Evolutionary conservation across 2,888 invertebrate species (phyloP), one percentile per base, ranked within the genome.

Genomic region (Dorcus hopei): DNA sequence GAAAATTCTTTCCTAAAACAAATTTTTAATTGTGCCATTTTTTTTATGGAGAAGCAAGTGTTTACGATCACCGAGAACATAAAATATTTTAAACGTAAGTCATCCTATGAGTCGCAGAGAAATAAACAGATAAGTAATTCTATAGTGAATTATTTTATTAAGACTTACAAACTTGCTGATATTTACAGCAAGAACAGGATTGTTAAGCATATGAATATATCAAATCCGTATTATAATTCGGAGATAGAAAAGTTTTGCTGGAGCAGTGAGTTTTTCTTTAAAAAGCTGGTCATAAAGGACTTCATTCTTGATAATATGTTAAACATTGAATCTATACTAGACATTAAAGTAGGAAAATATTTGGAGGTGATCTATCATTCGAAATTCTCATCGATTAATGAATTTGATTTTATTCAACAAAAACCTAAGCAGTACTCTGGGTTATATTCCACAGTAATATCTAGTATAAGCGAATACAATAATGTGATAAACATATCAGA

Each of bases 61-160:
- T 78, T 81, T 64, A 86, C 86, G 0, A 91, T 91, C 49, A 80
- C 85, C 65, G 80, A 84, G 57, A 91, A 91, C 70, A 82, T 91
- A 51, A 76, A 78, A 64, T 80, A 85, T 3, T 91, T 86, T 69
- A 72, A 81, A 75, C 48, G 78, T 47, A 69, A 77, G 14, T 64
- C 75, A 23, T 33, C 55, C 48, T 49, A 43, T 56, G 77, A 63
- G 49, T 48, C 60, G 38, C 54, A 54, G 38, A 45, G 38, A 49
- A 61, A 69, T 45, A 63, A 72, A 63, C 63, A 64, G 63, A 11
- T 71, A 40, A 70, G 72, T 64, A 59, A 68, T 0, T 70, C 79
- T 9, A 83, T 87, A 0, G 84, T 85, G 0, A 74, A 82, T 19
- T 80, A 82, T 65, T 91, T 83, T 68, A 77, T 89, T 42, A 77